Evolutionary conservation across 2,888 invertebrate genomes (phyloP), one percentile per base, ranked within the genome.

Genomic region (Chalcis sispes): DNA sequence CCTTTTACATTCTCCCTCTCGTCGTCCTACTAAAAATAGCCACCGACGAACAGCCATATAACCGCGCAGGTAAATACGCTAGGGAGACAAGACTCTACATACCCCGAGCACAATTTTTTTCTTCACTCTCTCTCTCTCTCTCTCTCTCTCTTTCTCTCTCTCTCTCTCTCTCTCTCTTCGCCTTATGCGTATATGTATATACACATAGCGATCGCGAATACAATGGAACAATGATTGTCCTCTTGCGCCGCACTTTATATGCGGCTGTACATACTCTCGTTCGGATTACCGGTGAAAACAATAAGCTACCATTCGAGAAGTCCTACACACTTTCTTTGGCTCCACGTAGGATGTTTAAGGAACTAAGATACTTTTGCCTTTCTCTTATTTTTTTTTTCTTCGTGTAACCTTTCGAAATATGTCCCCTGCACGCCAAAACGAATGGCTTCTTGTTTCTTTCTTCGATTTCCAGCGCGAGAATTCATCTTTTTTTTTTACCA

Each of bases 211-310:
- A 70, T 61, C 29, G 52, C 75, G 73, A 77, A 79, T 75, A 79
- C 77, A 79, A 77, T 79, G 71, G 77, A 79, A 79, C 79, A 77
- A 79, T 79, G 77, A 77, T 72, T 54, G 18, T 40, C 73, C 42
- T 36, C 40, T 32, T 54, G 58, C 76, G 69, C 23, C 2, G 36
- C 58, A 61, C 70, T 48, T 66, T 48, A 54, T 42, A 36, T 54
- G 48, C 59, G 10, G 1, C 15, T 7, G 18, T 50, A 5, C 27
- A 8, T 32, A 27, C 54, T 58, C 32, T 29, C 56, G 29, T 18
- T 58, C 36, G 36, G 46, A 46, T 7, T 42, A 18, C 40, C 27
- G n/a, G n/a, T n/a, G n/a, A n/a, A n/a, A n/a, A n/a, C n/a, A n/a
- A n/a, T n/a, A n/a, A n/a, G n/a, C n/a, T n/a, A n/a, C n/a, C n/a